A percentile compares a stretch with the other conserved stretches of the same genome.
These are phyloP conservation scores for Tricholaema leucomelas DNA, from an alignment of 2,113 vertebrate genomes.

Conservation along the genomic window DNA sequence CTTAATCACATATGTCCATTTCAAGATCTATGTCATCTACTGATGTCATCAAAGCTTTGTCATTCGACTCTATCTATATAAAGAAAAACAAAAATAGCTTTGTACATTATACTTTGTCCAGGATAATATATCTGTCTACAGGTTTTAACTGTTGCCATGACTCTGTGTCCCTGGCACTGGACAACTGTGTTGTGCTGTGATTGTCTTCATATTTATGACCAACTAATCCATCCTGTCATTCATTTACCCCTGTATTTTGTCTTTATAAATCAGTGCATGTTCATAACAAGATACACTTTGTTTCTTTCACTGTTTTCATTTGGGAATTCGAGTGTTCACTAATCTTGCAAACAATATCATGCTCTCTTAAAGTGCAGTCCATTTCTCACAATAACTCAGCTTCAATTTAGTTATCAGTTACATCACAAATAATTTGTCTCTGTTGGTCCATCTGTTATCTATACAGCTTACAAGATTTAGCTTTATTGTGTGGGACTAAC, in stretches of 20 bases:
- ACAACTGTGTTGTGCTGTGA: not conserved
- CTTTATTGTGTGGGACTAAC: constrained; percentile 18
- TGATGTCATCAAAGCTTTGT: not conserved
- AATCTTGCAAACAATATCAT: not conserved
- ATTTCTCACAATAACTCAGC: constrained; percentile 36
- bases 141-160: not conserved
- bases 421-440: constrained; percentile 55
- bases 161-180: not conserved
- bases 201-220: constrained; percentile 2
- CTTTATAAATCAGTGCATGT: not conserved
- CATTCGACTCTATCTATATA: not conserved
- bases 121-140: not conserved
- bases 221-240: constrained; percentile 19
- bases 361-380: not conserved
- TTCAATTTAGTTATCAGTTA: not conserved
- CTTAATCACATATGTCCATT: not conserved
- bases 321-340: constrained; percentile 3
- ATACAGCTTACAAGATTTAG: constrained; percentile 22
- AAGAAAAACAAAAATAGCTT: not conserved
- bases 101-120: not conserved
- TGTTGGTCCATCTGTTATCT: constrained; percentile 20
- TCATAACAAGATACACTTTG: not conserved
- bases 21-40: not conserved
- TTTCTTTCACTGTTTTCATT: constrained; percentile 37
- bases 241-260: not conserved